phyloP scores from a whole-genome alignment of 2,113 vertebrate species.

The Polyodon spathula region DNA sequence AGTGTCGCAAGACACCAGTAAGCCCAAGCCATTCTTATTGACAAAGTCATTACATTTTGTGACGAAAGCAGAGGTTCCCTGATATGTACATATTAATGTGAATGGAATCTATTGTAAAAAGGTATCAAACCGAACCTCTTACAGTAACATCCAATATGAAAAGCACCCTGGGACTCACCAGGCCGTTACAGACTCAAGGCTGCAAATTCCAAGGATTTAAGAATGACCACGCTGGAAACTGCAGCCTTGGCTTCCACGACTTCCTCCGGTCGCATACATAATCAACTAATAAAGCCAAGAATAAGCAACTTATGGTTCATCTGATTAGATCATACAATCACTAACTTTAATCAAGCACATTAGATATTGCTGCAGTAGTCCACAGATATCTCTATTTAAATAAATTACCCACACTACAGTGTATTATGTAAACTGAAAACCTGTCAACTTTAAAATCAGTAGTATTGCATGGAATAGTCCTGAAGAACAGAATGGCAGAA shows the following conservation, averaged over 20 bases:
- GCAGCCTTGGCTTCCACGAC: constrained; percentile 9
- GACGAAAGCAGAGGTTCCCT: neutral
- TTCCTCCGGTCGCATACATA: constrained; percentile 24
- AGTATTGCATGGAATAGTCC: too few species aligned
- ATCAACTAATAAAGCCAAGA: neutral
- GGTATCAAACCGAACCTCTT: neutral
- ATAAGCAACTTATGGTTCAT: neutral
- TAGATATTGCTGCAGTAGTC: too few species aligned
- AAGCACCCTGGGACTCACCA: neutral
- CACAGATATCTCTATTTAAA: too few species aligned
- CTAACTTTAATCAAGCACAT: neutral
- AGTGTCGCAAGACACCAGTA: too few species aligned
- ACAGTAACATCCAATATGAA: neutral
- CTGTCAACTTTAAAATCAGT: too few species aligned
- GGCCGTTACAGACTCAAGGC: constrained; percentile 12
- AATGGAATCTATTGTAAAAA: neutral
- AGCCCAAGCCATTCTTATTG: neutral
- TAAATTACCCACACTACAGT: too few species aligned
- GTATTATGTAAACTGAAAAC: too few species aligned
- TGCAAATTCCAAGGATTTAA: constrained; percentile 51
- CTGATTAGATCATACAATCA: neutral
- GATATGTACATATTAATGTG: neutral
- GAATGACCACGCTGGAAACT: constrained; percentile 33
- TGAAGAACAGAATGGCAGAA: too few species aligned
- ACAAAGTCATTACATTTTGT: neutral